Conservation (phyloP, 2,113 vertebrate genomes). For the Gyps fulvus region DNA sequence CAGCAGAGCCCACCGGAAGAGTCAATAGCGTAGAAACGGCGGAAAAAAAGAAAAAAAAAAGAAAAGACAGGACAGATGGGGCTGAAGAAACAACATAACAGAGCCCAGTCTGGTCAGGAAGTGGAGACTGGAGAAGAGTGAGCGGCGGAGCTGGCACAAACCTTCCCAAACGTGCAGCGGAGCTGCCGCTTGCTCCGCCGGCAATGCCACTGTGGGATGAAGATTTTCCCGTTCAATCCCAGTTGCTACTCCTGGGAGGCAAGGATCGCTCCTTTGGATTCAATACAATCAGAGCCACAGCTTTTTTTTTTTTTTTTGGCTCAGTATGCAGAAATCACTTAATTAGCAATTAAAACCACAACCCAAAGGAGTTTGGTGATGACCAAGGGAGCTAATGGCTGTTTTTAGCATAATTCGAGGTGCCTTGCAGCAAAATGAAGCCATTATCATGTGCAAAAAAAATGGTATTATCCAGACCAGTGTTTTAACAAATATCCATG, state of each 20-base stretch:
- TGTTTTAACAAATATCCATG: fast-evolving
- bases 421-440: neutral
- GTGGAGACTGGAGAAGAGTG: fast-evolving
- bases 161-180: fast-evolving
- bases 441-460: fast-evolving
- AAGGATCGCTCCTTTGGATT: neutral
- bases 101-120: slow-evolving; percentile 24
- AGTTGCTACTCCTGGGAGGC: neutral
- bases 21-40: fast-evolving
- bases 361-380: neutral
- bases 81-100: neutral
- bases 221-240: neutral
- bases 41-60: neutral
- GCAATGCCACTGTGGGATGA: fast-evolving
- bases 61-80: neutral
- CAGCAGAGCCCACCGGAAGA: neutral
- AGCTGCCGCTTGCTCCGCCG: neutral
- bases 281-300: fast-evolving
- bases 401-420: neutral
- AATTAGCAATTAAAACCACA: neutral
- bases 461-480: fast-evolving
- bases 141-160: fast-evolving
- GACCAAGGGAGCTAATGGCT: neutral
- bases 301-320: neutral
- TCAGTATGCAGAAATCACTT: neutral